Evolutionary conservation across 2,797 vertebrate genomes (phyloP).

Genomic region (Neopelma chrysocephalum): DNA sequence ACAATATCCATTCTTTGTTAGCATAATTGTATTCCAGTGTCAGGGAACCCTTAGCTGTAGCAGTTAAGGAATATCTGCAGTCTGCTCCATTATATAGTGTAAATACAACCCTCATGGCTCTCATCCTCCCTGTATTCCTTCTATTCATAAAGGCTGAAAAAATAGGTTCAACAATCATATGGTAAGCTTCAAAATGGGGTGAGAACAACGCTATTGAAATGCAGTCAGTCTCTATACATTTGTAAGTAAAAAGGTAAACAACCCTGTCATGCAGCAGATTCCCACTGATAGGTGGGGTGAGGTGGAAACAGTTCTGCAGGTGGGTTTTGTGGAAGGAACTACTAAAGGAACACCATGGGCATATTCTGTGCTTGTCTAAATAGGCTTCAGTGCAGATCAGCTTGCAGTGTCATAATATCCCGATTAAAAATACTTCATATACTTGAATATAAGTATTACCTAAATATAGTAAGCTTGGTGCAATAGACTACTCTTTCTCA

Average conservation of each 20-base stretch:
- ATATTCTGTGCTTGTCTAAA: background rate
- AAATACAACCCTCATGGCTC: background rate
- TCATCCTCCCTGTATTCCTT: background rate
- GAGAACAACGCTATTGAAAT: background rate
- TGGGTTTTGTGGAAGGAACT: background rate
- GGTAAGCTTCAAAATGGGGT: background rate
- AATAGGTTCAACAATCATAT: accelerated
- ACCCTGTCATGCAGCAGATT: background rate
- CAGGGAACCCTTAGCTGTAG: background rate
- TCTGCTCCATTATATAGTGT: background rate
- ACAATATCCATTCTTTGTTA: background rate
- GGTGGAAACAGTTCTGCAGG: background rate
- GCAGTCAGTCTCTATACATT: background rate
- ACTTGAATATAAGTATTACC: background rate
- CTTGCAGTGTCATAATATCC: background rate
- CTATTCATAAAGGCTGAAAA: background rate
- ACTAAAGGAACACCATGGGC: background rate
- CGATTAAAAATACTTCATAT: background rate
- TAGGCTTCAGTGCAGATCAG: background rate
- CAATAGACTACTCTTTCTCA: background rate
- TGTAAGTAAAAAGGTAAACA: background rate
- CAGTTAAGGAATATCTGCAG: background rate
- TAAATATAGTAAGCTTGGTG: background rate
- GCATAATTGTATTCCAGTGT: background rate
- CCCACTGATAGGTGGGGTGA: background rate